Conservation (phyloP, 1,140 invertebrate genomes). For the Drosophila pachea region DNA sequence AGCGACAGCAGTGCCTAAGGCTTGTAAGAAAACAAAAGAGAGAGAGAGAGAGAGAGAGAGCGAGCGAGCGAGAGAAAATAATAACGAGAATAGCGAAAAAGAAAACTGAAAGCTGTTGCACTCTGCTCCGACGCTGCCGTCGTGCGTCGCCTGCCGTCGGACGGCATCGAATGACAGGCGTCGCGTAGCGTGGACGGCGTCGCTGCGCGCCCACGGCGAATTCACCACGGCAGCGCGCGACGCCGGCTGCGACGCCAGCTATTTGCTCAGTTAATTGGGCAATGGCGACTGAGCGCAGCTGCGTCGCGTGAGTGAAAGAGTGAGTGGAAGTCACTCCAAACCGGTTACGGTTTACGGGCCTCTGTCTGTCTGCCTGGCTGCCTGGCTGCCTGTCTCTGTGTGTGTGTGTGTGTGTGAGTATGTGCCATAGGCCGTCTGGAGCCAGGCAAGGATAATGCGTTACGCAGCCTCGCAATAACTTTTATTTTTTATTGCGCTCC, state of each 20-base stretch:
- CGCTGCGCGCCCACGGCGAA: conserved; percentile 33
- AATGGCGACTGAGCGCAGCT: conserved; percentile 32
- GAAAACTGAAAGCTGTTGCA: conserved; percentile 30
- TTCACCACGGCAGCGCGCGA: conserved; percentile 59
- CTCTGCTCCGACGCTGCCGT: conserved; percentile 13
- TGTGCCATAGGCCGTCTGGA: conserved; percentile 37
- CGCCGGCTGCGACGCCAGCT: conserved; percentile 26
- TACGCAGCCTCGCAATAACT: conserved; percentile 29
- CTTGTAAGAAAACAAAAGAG: neutral
- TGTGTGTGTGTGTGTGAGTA: conserved; percentile 10
- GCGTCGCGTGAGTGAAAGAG: conserved; percentile 21
- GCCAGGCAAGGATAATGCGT: conserved; percentile 35
- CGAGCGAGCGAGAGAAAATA: neutral
- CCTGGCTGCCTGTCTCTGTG: neutral
- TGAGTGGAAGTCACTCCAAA: conserved; percentile 40
- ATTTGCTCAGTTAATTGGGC: conserved; percentile 49
- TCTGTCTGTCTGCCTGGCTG: neutral
- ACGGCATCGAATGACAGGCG: conserved; percentile 37
- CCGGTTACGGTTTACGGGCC: conserved; percentile 34
- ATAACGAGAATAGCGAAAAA: neutral
- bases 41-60: neutral
- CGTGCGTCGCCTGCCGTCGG: conserved; percentile 38
- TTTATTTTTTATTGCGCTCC: conserved; percentile 32
- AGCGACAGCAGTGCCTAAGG: conserved; percentile 5
- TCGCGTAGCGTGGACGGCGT: neutral